Base-by-base conservation (phyloP, 1,140 invertebrate genomes). In the Zaprionus inermis region DNA sequence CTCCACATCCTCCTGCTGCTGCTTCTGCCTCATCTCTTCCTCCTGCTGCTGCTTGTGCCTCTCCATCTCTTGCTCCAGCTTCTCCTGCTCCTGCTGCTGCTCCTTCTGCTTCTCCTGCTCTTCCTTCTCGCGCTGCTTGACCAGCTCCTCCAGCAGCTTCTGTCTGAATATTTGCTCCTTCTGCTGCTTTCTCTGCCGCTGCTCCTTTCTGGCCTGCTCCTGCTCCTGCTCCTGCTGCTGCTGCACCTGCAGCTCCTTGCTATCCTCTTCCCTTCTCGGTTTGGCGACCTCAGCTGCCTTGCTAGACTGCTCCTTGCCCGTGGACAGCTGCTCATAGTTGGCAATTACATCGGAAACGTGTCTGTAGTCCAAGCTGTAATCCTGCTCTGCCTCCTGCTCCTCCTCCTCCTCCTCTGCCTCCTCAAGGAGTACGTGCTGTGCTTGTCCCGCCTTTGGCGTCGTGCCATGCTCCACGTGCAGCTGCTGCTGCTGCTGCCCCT, bases 291-390 rank as follows among this genome's bases (percentile, higher is more conserved):
- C 22, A 5, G 24, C 24, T 28, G 24, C 24, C 56, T 18, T 49
- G n/a, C 46, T 51, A 10, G 2, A 10, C 30, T 51, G 18, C 58
- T 61, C 55, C 34, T 67, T 72, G 51, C 30, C 55, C 11, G 67
- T 75, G 38, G 82, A 73, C 76, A 86, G 78, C 59, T 90, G 86
- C 67, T 90, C 86, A 38, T 86, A 90, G 82, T 85, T 90, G 66
- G 86, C 86, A 76, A 90, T 86, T 49, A 86, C 86, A 63, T 90
- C 86, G 30, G 86, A 82, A 36, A 90, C 86, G 68, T 90, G 86
- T 44, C 65, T 76, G 66, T 75, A 86, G 34, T 72, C 74, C 49
- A 59, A 9, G 22, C 38, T 65, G 11, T 22, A 36, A 9, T 71
- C 58, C 24, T 76, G 6, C 46, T 60, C 12, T n/a, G 2, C 18